Evolutionary conservation across 2,888 invertebrate genomes (phyloP), one percentile per base, ranked within the genome.

Genomic region (Drosophila histrio): DNA sequence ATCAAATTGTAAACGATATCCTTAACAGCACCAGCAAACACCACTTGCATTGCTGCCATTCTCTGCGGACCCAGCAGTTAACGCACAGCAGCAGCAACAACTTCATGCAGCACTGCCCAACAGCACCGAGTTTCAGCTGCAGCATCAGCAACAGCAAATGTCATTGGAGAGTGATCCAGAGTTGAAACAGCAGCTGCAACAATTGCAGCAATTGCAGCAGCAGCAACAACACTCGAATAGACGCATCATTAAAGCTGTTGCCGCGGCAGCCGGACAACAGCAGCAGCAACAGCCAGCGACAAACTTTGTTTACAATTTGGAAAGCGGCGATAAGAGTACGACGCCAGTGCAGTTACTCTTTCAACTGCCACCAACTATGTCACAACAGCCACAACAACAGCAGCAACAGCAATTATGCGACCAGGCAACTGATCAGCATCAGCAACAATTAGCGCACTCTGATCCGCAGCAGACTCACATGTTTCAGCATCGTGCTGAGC

Each of bases 231-330:
- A 91, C 63, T 85, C 90, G 0, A 90, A 89, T 79, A 89, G 89
- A 11, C 90, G 90, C 13, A 75, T 90, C 9, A 78, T 91, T 21
- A 91, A 90, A 73, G 83, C 91, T 54, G 83, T 90, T 39, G 79
- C 92, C 59, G 80, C 89, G 34, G 90, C 88, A 30, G 88, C 88
- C 19, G 54, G 83, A 59, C 89, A 85, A 68, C 86, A 82, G 38
- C 89, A 75, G 17, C 80, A 79, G 38, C 83, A 79, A 41, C 83
- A 71, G 69, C 90, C 91, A 44, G 86, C 90, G 47, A 86, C 91
- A 19, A 92, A 92, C 65, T 92, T 90, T 79, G 91, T 92, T 26
- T 92, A 92, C 52, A 92, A 92, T 73, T 91, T 92, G 24, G 92
- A 92, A 57, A 86, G 83, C 6, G 81, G 89, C 6, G 92, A 92